A percentile compares a stretch with the other conserved stretches of the same genome.
phyloP scores from a whole-genome alignment of 2,888 invertebrate genomes.

The Heliconius charithonia region DNA sequence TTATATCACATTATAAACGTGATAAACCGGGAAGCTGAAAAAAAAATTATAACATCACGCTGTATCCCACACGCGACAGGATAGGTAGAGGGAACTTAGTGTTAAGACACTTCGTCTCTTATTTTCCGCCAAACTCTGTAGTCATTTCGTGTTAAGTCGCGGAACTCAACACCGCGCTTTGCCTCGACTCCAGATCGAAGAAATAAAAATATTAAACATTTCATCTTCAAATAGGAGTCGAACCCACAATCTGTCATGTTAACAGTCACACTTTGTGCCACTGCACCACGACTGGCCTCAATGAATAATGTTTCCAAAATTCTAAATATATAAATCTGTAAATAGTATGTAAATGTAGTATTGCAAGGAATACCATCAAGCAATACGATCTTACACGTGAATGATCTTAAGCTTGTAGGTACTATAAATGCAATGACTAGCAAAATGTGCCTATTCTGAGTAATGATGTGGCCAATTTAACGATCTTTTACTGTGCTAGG shows the following conservation, averaged over 20 bases:
- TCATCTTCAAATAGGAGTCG: not conserved
- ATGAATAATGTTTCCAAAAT: not conserved
- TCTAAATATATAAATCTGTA: not conserved
- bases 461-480: not conserved
- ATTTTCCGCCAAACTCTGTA: too few relatives aligned
- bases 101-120: not conserved
- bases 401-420: not conserved
- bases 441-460: not conserved
- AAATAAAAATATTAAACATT: not conserved
- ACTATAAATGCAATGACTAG: conserved; percentile 17
- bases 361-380: not conserved
- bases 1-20: too few relatives aligned
- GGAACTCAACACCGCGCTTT: not conserved
- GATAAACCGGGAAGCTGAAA: too few relatives aligned
- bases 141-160: not conserved
- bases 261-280: not conserved
- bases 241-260: not conserved
- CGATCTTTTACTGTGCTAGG: not conserved
- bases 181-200: not conserved
- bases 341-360: not conserved
- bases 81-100: not conserved
- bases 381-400: conserved; percentile 26
- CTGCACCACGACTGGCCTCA: too few relatives aligned
- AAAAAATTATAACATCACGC: too few relatives aligned
- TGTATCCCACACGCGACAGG: not conserved